These are phyloP conservation scores for Mus spicilegus DNA, from an alignment of 2,113 vertebrate species.

Conservation along the genomic window DNA sequence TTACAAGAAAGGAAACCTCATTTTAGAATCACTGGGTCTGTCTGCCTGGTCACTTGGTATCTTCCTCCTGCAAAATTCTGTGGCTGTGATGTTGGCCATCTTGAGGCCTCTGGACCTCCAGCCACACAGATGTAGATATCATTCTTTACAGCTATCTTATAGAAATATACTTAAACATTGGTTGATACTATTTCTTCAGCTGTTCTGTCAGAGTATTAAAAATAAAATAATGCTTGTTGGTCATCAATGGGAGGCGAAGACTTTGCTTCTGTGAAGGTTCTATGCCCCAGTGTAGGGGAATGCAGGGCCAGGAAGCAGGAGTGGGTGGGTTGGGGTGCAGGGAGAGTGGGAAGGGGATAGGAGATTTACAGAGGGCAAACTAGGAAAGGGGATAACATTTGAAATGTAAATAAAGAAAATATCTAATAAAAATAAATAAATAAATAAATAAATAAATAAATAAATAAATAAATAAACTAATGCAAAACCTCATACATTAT, in stretches of 20 bases:
- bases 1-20: neutral
- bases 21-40: fast-evolving
- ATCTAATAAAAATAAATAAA: too few relatives aligned
- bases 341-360: too few relatives aligned
- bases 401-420: too few relatives aligned
- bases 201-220: neutral
- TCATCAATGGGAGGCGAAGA: too few relatives aligned
- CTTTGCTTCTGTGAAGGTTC: too few relatives aligned
- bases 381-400: too few relatives aligned
- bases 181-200: neutral
- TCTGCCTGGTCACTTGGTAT: neutral
- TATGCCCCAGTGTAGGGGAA: too few relatives aligned
- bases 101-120: neutral
- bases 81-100: neutral
- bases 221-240: neutral
- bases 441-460: too few relatives aligned
- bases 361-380: too few relatives aligned
- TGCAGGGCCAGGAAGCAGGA: too few relatives aligned
- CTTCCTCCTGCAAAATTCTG: fast-evolving
- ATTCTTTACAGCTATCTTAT: too few relatives aligned
- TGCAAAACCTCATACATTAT: neutral
- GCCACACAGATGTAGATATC: neutral
- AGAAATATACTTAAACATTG: neutral
- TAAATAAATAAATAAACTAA: neutral
- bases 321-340: too few relatives aligned